phyloP scores from a whole-genome alignment of 2,888 invertebrate genomes.

The Lapara coniferarum region DNA sequence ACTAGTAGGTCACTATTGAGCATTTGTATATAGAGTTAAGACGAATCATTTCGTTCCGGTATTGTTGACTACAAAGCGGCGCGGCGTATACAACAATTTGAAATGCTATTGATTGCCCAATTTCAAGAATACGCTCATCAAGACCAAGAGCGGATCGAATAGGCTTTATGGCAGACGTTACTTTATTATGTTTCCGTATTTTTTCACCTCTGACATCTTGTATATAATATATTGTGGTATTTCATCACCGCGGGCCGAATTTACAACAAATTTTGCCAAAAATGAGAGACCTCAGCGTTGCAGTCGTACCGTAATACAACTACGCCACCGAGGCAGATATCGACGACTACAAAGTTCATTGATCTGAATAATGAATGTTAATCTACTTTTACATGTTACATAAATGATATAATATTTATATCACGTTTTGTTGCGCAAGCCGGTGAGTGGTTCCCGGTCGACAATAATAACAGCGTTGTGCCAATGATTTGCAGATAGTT shows the following conservation, averaged over 20 bases:
- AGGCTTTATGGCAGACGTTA: no score
- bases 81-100: not conserved
- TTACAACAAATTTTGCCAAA: no score
- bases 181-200: no score
- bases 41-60: not conserved
- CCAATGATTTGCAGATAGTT: not conserved
- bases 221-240: no score
- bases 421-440: not conserved
- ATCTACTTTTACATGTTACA: not conserved
- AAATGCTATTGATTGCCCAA: not conserved
- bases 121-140: not conserved
- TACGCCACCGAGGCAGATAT: no score
- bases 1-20: no score
- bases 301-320: not conserved
- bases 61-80: not conserved
- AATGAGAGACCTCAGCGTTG: no score
- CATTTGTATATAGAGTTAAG: not conserved
- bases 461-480: not conserved
- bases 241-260: no score
- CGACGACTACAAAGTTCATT: not conserved
- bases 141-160: not conserved
- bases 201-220: no score
- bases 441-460: constrained; percentile 12
- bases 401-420: constrained; percentile 14
- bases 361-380: not conserved